phyloP scores from a whole-genome alignment of 2,113 vertebrate genomes.

The Agelaius phoeniceus region DNA sequence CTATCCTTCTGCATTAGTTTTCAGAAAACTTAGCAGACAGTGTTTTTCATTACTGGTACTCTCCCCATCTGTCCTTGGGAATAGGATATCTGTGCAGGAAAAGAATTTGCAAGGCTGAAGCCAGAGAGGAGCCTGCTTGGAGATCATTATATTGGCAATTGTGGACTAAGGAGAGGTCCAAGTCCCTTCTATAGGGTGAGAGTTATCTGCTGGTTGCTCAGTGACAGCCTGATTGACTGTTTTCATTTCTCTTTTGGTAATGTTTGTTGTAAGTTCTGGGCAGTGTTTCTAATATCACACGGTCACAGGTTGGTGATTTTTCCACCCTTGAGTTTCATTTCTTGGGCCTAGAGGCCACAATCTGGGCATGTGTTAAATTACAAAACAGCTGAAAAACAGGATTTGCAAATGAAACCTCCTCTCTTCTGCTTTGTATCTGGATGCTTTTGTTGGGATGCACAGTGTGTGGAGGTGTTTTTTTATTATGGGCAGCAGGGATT shows the following conservation, averaged over 20 bases:
- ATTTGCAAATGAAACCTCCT: neutral
- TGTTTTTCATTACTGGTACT: slow-evolving; percentile 5
- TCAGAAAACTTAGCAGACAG: slow-evolving; percentile 40
- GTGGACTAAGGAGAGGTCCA: neutral
- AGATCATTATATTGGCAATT: neutral
- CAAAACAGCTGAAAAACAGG: neutral
- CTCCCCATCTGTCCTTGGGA: neutral
- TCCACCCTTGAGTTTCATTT: neutral
- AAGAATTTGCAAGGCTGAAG: neutral
- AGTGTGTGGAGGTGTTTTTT: neutral
- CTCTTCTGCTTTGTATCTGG: neutral
- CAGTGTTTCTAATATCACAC: neutral
- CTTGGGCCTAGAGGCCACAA: neutral
- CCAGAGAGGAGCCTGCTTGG: neutral
- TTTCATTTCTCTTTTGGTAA: neutral
- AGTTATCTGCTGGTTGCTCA: neutral
- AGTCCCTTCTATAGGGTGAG: neutral
- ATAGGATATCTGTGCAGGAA: neutral
- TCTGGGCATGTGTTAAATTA: neutral
- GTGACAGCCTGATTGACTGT: neutral
- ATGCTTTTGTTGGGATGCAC: neutral
- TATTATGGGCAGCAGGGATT: neutral
- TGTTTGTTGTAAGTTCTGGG: neutral
- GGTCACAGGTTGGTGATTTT: neutral
- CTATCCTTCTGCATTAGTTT: neutral